These are phyloP conservation scores for Parotocinclus haroldoi DNA, from an alignment of 2,797 vertebrate species.

Conservation along the genomic window DNA sequence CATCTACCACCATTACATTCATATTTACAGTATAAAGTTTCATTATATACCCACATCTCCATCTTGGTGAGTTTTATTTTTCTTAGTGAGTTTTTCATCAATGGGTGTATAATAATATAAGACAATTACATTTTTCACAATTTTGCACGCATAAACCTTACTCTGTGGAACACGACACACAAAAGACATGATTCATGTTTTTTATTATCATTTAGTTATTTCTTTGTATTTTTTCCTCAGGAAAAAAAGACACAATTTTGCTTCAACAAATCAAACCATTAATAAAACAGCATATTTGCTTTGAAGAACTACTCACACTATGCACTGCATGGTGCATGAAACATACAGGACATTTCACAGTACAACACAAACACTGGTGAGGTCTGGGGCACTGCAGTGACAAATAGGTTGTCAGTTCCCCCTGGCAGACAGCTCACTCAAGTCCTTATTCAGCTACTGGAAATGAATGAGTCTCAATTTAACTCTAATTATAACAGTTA, in stretches of 20 bases:
- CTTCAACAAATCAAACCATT: conserved; percentile 67
- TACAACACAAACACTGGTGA: conserved; percentile 51
- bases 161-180: conserved; percentile 58
- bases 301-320: conserved; percentile 57
- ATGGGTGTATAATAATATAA: too few species aligned
- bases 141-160: too few species aligned
- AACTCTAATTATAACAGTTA: not conserved
- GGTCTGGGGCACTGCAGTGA: not conserved
- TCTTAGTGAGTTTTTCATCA: too few species aligned
- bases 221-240: conserved; percentile 61
- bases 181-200: conserved; percentile 43
- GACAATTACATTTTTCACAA: too few species aligned
- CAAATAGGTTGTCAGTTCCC: not conserved
- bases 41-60: too few species aligned
- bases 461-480: conserved; percentile 8
- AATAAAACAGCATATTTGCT: conserved; percentile 58
- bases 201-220: conserved; percentile 61
- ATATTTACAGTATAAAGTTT: too few species aligned
- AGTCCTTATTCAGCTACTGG: not conserved
- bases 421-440: not conserved
- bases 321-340: conserved; percentile 66
- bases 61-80: too few species aligned
- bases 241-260: conserved; percentile 68
- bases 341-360: conserved; percentile 57
- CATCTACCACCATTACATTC: too few species aligned